These are phyloP conservation scores for Eumerus sabulonum DNA, from an alignment of 2,888 invertebrate species.

Conservation along the genomic window DNA sequence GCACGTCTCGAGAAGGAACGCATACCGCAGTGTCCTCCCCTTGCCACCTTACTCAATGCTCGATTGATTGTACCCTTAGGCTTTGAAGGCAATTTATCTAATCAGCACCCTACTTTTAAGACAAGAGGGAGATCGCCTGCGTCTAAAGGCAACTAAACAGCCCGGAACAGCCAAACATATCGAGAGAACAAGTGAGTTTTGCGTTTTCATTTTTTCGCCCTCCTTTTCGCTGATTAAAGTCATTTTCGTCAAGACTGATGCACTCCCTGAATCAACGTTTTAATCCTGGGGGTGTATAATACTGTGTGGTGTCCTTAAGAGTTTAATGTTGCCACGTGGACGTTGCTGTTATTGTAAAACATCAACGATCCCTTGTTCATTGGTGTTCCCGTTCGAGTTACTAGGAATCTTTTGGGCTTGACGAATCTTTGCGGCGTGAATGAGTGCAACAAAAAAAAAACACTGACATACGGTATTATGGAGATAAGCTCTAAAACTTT, in stretches of 20 bases:
- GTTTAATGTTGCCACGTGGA: constrained; percentile 67
- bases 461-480: constrained; percentile 66
- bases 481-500: constrained; percentile 62
- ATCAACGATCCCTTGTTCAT: constrained; percentile 60
- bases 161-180: constrained; percentile 24
- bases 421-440: constrained; percentile 43
- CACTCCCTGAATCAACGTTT: constrained; percentile 48
- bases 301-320: constrained; percentile 43
- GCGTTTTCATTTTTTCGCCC: constrained; percentile 23
- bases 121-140: constrained; percentile 22
- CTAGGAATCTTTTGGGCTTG: constrained; percentile 58
- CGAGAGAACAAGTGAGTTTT: constrained; percentile 49
- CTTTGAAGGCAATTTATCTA: constrained; percentile 69
- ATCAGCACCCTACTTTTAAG: constrained; percentile 56
- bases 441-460: constrained; percentile 19
- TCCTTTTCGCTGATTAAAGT: constrained; percentile 52
- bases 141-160: constrained; percentile 12
- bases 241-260: constrained; percentile 46
- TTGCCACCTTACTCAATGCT: constrained; percentile 54
- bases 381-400: constrained; percentile 36
- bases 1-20: constrained; percentile 29
- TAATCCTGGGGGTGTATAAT: constrained; percentile 41
- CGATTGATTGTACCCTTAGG: constrained; percentile 63
- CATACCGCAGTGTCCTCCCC: constrained; percentile 43
- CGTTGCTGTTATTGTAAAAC: constrained; percentile 38